These are phyloP conservation scores for Eupithecia abbreviata DNA, from an alignment of 2,888 invertebrate genomes.

Conservation along the genomic window DNA sequence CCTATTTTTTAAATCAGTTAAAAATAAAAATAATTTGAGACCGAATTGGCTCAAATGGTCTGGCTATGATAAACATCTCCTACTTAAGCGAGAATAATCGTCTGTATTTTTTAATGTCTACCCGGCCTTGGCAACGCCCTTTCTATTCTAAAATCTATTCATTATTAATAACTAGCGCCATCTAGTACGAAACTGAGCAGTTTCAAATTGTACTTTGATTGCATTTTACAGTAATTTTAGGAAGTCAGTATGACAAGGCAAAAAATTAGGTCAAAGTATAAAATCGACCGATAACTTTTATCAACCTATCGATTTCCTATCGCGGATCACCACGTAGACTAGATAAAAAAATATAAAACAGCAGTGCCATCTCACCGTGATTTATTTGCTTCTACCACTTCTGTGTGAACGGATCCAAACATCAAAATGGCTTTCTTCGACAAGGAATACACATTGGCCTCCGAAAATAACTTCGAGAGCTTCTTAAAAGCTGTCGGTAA, in stretches of 20 bases:
- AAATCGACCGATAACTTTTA: slow-evolving; percentile 3
- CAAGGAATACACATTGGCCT: slow-evolving; percentile 51
- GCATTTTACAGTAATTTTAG: not conserved
- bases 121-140: too few relatives aligned
- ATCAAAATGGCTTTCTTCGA: slow-evolving; percentile 54
- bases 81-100: too few relatives aligned
- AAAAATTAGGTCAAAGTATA: not conserved
- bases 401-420: slow-evolving; percentile 3
- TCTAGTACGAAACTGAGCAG: not conserved
- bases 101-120: too few relatives aligned
- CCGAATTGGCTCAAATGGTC: too few relatives aligned
- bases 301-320: not conserved
- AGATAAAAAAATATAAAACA: slow-evolving; percentile 10
- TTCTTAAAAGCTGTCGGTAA: slow-evolving; percentile 53
- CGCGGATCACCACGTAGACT: not conserved
- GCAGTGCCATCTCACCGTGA: not conserved
- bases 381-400: slow-evolving; percentile 14
- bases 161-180: not conserved
- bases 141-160: not conserved
- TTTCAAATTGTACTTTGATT: not conserved
- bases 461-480: slow-evolving; percentile 54
- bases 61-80: too few relatives aligned
- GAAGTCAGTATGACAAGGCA: not conserved
- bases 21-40: too few relatives aligned
- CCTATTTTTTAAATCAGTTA: too few relatives aligned